A percentile compares a stretch with the other conserved stretches of the same genome.
phyloP scores from a whole-genome alignment of 2,113 vertebrate genomes.

The Catharus bicknelli region DNA sequence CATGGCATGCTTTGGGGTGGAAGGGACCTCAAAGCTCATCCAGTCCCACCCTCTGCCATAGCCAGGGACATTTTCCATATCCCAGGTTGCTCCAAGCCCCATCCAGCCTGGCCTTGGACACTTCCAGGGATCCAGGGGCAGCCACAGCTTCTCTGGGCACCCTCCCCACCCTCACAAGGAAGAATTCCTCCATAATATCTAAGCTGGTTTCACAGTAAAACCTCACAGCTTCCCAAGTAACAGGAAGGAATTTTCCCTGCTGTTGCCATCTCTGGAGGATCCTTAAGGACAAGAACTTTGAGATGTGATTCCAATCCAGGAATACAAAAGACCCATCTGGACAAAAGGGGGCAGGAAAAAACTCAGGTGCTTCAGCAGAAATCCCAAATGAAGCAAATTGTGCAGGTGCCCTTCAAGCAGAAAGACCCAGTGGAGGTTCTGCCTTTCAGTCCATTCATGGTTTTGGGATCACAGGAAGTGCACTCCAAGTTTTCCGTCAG shows the following conservation, averaged over 20 bases:
- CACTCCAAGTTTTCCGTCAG: neutral
- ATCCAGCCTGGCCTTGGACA: accelerated
- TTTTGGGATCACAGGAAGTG: neutral
- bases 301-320: neutral
- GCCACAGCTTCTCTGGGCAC: neutral
- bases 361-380: neutral
- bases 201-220: neutral
- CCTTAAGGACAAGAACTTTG: neutral
- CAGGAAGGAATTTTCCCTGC: neutral
- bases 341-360: neutral
- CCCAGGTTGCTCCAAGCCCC: accelerated
- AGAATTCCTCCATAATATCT: neutral
- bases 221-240: neutral
- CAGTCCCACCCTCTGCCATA: accelerated
- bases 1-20: neutral
- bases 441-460: neutral
- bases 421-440: neutral
- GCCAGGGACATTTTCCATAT: neutral
- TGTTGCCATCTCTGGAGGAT: neutral
- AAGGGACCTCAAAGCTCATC: neutral
- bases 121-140: neutral
- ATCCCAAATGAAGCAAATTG: neutral
- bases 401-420: neutral
- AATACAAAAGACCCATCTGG: neutral
- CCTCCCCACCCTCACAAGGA: neutral